Evolutionary conservation across 2,797 vertebrate species (phyloP), one percentile per base, ranked within the genome.

Genomic region (Pipistrellus kuhlii): DNA sequence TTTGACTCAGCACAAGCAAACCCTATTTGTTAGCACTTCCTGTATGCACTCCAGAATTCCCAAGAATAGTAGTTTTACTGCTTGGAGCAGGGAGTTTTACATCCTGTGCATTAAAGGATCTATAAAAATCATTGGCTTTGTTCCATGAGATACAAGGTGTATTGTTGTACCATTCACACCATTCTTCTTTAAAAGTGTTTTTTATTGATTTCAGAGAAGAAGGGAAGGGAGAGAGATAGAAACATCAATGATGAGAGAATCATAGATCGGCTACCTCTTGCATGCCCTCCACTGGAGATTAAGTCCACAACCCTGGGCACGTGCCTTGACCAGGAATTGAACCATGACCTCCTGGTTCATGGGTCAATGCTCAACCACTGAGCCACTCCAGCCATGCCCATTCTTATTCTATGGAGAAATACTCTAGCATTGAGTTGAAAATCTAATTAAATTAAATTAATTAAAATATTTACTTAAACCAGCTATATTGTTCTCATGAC

Each of bases 111-210:
- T 14, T 72, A 11, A 4, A 64, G 46, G 20, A 75, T 21, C 44
- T 88, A 68, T 82, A 78, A 91, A 96, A 86, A 64, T 51, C 44
- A 76, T 76, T 88, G 69, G 2, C 13, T 91, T 94, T 82, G 11
- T 35, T 88, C 55, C 41, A 59, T 53, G 21, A 91, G 75, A 53
- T 69, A 32, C 5, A 5, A 17, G 30, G 20, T 35, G 6, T 1
- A 73, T 38, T 80, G 80, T 10, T 59, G 4, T n/a, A 82, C 15
- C n/a, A 21, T 62, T 85, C 55, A 3, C 30, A 82, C 15, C n/a
- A 21, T 62, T 85, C 55, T 8, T 92, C 5, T 62, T 62, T 62
- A 6, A 57, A 59, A 62, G 6, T 1, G 2, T 30, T 62, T 59
- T 62, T 62, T 62, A 30, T 30, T 62, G 59, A 30, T 62, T 62